phyloP scores from a whole-genome alignment of 2,113 vertebrate species.

The Ophthalmolycus amberensis region DNA sequence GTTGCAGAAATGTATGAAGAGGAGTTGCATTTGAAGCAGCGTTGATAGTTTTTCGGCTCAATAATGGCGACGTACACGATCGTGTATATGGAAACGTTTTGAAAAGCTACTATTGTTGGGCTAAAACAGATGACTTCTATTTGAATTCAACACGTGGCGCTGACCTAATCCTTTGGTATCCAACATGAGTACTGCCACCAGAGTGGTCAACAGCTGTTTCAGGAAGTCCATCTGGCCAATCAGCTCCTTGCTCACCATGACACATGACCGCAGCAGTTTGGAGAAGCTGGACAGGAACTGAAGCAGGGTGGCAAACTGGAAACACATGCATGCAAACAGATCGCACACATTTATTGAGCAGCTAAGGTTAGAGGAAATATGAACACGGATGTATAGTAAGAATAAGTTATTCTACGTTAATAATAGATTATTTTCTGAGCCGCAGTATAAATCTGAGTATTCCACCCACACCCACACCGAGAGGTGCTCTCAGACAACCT shows the following conservation, averaged over 20 bases:
- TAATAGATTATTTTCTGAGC: conserved; percentile 12
- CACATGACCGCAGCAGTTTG: conserved; percentile 86
- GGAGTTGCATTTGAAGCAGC: background rate
- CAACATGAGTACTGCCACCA: conserved; percentile 83
- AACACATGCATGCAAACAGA: background rate
- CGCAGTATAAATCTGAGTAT: conserved; percentile 45
- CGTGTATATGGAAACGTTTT: background rate
- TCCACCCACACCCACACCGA: conserved; percentile 63
- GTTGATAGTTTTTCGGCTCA: background rate
- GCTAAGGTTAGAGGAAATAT: background rate
- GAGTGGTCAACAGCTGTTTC: conserved; percentile 82
- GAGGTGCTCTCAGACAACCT: conserved; percentile 51
- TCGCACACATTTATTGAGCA: background rate
- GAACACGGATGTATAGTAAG: background rate
- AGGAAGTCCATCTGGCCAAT: conserved; percentile 85
- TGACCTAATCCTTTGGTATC: conserved; percentile 78
- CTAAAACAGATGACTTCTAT: background rate
- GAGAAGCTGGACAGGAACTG: conserved; percentile 88
- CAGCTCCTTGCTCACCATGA: conserved; percentile 81
- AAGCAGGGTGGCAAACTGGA: conserved; percentile 85
- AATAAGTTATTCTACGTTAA: conserved; percentile 15
- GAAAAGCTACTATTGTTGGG: background rate
- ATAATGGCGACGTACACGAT: background rate
- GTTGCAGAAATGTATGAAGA: background rate
- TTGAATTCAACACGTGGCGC: background rate